Conservation (phyloP, 2,888 invertebrate species). For the Drosophila paranaensis region DNA sequence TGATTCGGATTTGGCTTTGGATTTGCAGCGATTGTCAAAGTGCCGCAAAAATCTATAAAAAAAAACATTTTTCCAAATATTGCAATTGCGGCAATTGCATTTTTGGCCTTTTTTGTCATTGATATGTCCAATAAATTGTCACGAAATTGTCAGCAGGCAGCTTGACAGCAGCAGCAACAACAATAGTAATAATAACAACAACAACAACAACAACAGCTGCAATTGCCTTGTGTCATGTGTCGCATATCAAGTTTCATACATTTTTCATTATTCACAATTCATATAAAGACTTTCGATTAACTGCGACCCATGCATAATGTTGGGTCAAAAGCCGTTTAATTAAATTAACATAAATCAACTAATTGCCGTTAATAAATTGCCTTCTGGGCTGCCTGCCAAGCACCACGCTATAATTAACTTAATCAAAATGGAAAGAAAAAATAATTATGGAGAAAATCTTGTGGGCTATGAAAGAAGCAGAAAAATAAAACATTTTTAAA, state of each 20-base stretch:
- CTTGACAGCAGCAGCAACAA: slow-evolving; percentile 13
- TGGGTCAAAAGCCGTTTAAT: slow-evolving; percentile 51
- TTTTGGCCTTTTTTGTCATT: slow-evolving; percentile 61
- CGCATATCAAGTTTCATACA: slow-evolving; percentile 47
- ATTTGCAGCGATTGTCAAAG: slow-evolving; percentile 42
- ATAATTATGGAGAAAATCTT: slow-evolving; percentile 5
- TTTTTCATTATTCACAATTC: slow-evolving; percentile 35
- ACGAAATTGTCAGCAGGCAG: slow-evolving; percentile 61
- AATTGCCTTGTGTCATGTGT: slow-evolving; percentile 47
- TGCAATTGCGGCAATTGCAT: slow-evolving; percentile 65
- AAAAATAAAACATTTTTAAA: background rate
- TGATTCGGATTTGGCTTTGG: slow-evolving; percentile 20
- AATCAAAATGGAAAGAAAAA: slow-evolving; percentile 40
- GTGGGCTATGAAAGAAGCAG: background rate
- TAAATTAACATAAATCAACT: slow-evolving; percentile 62
- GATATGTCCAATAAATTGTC: slow-evolving; percentile 78
- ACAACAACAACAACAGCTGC: slow-evolving; percentile 23
- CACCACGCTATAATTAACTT: slow-evolving; percentile 55
- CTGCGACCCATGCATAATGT: slow-evolving; percentile 35
- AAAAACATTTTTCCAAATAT: slow-evolving; percentile 12
- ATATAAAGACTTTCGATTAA: slow-evolving; percentile 30
- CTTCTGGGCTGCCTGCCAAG: slow-evolving; percentile 38
- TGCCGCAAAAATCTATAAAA: slow-evolving; percentile 7
- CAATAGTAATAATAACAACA: slow-evolving; percentile 9
- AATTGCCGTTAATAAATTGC: slow-evolving; percentile 63